Percentiles rank a stretch among this genome's conserved stretches.
Evolutionary conservation across 23 tunicate genomes (phyloP).

Genomic region (Ascidia mentula): DNA sequence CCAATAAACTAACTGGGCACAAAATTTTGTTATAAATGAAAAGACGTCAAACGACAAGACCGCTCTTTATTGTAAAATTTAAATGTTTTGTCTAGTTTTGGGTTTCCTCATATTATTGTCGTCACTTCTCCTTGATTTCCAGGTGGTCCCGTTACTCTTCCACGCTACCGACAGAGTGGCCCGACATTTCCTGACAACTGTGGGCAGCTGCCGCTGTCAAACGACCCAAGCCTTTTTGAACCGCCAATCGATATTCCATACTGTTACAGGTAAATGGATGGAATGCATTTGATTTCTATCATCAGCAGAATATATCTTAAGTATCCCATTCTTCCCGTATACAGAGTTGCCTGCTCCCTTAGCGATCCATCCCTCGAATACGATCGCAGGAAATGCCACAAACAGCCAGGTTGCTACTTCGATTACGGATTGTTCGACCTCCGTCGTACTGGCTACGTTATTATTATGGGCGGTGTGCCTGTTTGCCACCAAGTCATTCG

Average conservation of each 20-base stretch:
- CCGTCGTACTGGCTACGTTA: constrained; percentile 39
- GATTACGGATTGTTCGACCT: constrained; percentile 44
- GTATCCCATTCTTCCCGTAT: not conserved
- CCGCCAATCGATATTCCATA: not conserved
- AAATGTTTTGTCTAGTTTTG: no score
- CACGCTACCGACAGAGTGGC: no score
- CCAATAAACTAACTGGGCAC: no score
- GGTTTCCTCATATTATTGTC: no score
- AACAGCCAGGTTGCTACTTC: constrained; percentile 69
- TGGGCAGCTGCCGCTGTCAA: not conserved
- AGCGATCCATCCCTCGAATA: constrained; percentile 30
- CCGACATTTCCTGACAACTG: not conserved
- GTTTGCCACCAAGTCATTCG: constrained; percentile 72
- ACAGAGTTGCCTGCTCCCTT: constrained; percentile 47
- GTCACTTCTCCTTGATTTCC: no score
- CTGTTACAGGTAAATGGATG: not conserved
- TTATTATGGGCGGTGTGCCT: constrained; percentile 64
- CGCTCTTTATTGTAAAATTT: no score
- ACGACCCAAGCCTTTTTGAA: not conserved
- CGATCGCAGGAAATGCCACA: constrained; percentile 29
- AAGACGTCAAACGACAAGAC: no score
- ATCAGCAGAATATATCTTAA: not conserved
- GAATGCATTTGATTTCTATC: not conserved
- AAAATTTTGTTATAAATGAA: no score
- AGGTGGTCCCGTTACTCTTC: not conserved